Percentiles rank a stretch among this genome's conserved stretches.
These are phyloP conservation scores for Meteorus cinctellus DNA, from an alignment of 2,888 invertebrate genomes.

Conservation along the genomic window DNA sequence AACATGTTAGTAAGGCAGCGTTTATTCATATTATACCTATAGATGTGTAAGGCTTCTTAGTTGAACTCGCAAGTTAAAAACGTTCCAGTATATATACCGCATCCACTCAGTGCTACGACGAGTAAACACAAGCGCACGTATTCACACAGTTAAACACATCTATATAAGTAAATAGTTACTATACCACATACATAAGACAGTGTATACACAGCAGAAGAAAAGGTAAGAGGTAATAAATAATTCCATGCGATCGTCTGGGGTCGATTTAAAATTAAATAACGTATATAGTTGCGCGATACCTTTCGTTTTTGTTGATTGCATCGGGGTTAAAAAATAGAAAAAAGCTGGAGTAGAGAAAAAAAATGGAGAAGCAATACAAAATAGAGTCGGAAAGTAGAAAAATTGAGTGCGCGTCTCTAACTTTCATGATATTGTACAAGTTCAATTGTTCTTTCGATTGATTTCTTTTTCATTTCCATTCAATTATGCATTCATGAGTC, in stretches of 20 bases:
- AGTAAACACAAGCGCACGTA: too few species aligned
- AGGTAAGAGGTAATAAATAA: slow-evolving; percentile 1
- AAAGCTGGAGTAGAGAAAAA: neutral
- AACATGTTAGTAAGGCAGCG: neutral
- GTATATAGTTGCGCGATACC: neutral
- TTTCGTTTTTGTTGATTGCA: neutral
- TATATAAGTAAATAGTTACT: too few species aligned
- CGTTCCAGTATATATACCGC: neutral
- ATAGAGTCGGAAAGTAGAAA: neutral
- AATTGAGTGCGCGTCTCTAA: neutral
- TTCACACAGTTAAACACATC: too few species aligned
- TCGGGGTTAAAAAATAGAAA: neutral
- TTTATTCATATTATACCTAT: neutral
- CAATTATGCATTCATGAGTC: too few species aligned
- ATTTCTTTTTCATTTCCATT: neutral
- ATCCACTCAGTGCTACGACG: neutral
- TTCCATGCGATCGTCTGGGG: slow-evolving; percentile 11
- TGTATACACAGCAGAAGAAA: neutral
- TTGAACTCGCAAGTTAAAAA: neutral
- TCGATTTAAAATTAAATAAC: slow-evolving; percentile 21
- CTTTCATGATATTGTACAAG: neutral
- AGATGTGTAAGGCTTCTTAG: neutral
- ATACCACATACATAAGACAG: too few species aligned
- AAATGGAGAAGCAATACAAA: neutral
- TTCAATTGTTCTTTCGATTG: neutral